Evolutionary conservation across 2,113 vertebrate genomes (phyloP).

Genomic region (Neoarius graeffei): DNA sequence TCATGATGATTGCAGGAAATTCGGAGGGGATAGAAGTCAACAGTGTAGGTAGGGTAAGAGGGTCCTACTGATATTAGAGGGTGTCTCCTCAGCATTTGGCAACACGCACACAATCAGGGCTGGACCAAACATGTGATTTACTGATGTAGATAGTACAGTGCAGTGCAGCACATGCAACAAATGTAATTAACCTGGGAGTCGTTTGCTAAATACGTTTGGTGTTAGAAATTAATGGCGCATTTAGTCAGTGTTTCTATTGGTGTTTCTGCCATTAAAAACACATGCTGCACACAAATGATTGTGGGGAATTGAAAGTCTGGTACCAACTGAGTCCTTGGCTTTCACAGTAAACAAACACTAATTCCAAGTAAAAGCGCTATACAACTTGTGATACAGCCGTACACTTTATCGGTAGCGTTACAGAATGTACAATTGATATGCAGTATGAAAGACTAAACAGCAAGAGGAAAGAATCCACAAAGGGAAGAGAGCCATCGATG

Average conservation of each 20-base stretch:
- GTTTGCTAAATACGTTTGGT: neutral
- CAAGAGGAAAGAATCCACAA: neutral
- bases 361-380: neutral
- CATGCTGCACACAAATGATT: neutral
- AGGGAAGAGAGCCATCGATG: neutral
- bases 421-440: neutral
- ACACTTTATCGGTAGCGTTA: neutral
- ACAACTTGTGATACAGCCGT: neutral
- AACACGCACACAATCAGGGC: neutral
- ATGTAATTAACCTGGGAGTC: neutral
- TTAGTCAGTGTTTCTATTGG: neutral
- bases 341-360: neutral
- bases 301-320: neutral
- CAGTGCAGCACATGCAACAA: neutral
- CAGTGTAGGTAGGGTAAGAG: neutral
- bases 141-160: neutral
- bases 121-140: too few relatives aligned
- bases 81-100: neutral
- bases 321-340: neutral
- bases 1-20: neutral
- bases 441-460: conserved; percentile 14
- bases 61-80: neutral
- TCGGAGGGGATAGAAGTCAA: neutral
- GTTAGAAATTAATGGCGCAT: neutral
- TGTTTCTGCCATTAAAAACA: neutral